Evolutionary conservation across 2,888 invertebrate species (phyloP), one percentile per base, ranked within the genome.

Genomic region (Phortica okadai): DNA sequence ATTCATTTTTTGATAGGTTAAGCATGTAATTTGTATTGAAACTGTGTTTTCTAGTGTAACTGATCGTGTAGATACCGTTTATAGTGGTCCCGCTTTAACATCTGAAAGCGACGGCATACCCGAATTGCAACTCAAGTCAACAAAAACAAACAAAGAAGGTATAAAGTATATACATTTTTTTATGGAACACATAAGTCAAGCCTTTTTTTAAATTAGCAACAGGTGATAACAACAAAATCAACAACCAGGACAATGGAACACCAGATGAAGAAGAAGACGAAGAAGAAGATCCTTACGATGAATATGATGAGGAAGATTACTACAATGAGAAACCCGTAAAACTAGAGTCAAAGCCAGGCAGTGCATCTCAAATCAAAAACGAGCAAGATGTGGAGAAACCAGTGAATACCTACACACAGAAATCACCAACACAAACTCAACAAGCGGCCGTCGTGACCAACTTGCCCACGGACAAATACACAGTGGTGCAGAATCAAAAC

Each of bases 191-290:
- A 42, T 33, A 64, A 33, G 21, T 33, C 6, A 10, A 33, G 5
- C 8, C 6, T 2, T 64, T 33, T 64, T 62, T 1, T 3, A 42
- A 11, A 42, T 6, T 11, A 10, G 6, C 10, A 66, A 2, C 77
- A 84, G 83, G 54, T 1, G 81, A 81, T 4, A 73, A 72, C 67
- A 82, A 82, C 33, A 89, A 89, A 74, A n/a, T 78, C 6, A 84
- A 82, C 41, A 77, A 81, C n/a, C 74, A 83, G 10, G 81, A 88
- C 73, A 92, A 93, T 0, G 6, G 78, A 21, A n/a, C 73, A 16
- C 90, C 92, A 16, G 91, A 92, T 42, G 92, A 94, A 70, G 94
- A 94, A 11, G 92, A 94, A 67, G 94, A 94, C 76, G 92, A 94
- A 14, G 94, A 93, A 81, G 94, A 94, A 21, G 89, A 88, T 7